Base-by-base conservation (phyloP, 2,797 vertebrate species). In the Helicolenus hilgendorfi region DNA sequence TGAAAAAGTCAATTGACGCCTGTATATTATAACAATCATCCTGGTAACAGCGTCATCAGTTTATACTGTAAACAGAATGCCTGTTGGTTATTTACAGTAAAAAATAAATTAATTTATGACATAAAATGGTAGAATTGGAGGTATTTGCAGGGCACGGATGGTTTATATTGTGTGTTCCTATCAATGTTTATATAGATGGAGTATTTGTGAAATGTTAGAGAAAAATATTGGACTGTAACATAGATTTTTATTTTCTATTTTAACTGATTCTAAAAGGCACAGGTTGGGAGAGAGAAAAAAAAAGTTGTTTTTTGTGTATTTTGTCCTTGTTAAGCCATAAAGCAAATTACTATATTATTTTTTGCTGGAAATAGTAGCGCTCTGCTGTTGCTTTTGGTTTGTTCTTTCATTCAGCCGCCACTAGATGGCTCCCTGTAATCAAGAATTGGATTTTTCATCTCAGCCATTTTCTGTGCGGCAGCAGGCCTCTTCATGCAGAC, bases 181-280 rank as follows among this genome's bases (percentile, higher is more conserved):
- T 97, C 93, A 90, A 97, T 97, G 96, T 96, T 97, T 88, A 88
- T 95, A 91, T 96, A 97, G 97, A 97, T 98, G 97, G 96, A 97
- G 98, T 98, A 96, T 92, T 97, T 98, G 97, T 98, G 97, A 97
- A 96, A 96, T 94, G 96, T 98, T 98, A 98, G 98, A 98, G 97
- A 97, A 98, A 98, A 98, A 97, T 97, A 97, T 97, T 96, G 86
- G 97, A 91, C 94, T 95, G 97, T 96, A 97, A 93, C 77, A 90
- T 85, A 89, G 88, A 89, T 77, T 96, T 93, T 88, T 92, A 85
- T 91, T 95, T 95, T 87, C 60, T 87, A 72, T 93, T 92, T 92
- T 87, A 86, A 85, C 92, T 84, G 60, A 91, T 91, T 84, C 72
- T 68, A 74, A 90, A 91, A 84, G 84, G 79, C 60, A 81, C 77